Evolutionary conservation across 2,113 vertebrate genomes (phyloP).

Genomic region (Varanus salvator): DNA sequence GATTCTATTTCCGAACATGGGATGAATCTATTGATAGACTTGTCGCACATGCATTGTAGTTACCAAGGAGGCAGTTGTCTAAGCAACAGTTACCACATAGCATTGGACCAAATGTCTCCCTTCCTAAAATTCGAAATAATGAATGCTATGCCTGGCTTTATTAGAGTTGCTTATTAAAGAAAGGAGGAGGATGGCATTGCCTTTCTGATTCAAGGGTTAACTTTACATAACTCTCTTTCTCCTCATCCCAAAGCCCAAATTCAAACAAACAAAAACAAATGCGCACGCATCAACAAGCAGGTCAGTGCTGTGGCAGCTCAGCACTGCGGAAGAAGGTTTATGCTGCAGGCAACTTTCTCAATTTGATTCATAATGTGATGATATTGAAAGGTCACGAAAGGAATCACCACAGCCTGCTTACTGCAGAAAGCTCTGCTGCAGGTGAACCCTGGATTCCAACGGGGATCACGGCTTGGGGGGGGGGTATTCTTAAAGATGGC

Average conservation of each 20-base stretch:
- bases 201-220: slow-evolving; percentile 31
- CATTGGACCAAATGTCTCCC: slow-evolving; percentile 61
- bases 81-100: slow-evolving; percentile 68
- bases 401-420: not conserved
- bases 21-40: slow-evolving; percentile 60
- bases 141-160: slow-evolving; percentile 32
- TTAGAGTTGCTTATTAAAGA: slow-evolving; percentile 27
- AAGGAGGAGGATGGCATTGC: not conserved
- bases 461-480: not conserved
- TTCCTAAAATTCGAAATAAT: slow-evolving; percentile 31
- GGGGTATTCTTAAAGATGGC: not conserved
- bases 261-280: not conserved
- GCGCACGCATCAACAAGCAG: not conserved
- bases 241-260: slow-evolving; percentile 2
- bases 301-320: not conserved
- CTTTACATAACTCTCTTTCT: not conserved
- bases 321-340: not conserved
- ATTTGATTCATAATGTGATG: not conserved
- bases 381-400: not conserved
- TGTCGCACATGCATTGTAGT: slow-evolving; percentile 64
- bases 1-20: slow-evolving; percentile 39
- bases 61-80: slow-evolving; percentile 72
- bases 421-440: not conserved
- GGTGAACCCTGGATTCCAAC: not conserved
- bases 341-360: not conserved